Percentiles rank a stretch among this genome's conserved stretches.
Conservation (phyloP, 2,888 invertebrate genomes). For the Electrophaes corylata region DNA sequence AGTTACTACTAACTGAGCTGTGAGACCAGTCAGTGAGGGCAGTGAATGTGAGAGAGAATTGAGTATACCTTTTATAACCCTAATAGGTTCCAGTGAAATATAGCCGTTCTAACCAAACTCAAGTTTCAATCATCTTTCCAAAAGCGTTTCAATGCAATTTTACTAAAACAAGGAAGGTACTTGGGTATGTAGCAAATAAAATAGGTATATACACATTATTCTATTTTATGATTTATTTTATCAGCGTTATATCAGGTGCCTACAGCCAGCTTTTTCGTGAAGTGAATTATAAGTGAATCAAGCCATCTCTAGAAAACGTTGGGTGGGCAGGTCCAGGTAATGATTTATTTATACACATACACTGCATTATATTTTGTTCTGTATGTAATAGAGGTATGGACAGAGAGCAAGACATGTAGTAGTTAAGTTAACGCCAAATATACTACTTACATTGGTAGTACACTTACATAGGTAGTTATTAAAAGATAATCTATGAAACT, state of each 20-base stretch:
- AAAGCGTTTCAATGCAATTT: too few species aligned
- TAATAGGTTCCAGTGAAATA: too few species aligned
- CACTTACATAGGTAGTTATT: slow-evolving; percentile 49
- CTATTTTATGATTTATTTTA: neutral
- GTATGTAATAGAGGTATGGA: slow-evolving; percentile 65
- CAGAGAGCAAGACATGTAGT: slow-evolving; percentile 69
- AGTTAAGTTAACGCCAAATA: slow-evolving; percentile 48
- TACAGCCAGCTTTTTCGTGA: slow-evolving; percentile 38
- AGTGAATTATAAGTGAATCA: slow-evolving; percentile 53
- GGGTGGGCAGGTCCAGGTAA: slow-evolving; percentile 30
- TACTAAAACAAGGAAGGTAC: neutral
- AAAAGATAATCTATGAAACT: slow-evolving; percentile 70
- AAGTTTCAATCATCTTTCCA: too few species aligned
- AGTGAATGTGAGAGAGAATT: too few species aligned
- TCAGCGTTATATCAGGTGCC: neutral
- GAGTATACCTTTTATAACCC: too few species aligned
- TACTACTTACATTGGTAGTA: neutral
- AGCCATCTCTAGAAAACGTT: slow-evolving; percentile 71
- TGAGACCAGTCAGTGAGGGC: too few species aligned
- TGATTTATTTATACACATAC: neutral
- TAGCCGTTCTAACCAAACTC: too few species aligned
- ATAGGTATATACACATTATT: neutral
- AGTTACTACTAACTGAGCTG: too few species aligned
- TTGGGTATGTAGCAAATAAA: neutral
- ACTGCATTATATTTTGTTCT: neutral